phyloP scores from a whole-genome alignment of 2,113 vertebrate species.

The Melanerpes aurifrons region DNA sequence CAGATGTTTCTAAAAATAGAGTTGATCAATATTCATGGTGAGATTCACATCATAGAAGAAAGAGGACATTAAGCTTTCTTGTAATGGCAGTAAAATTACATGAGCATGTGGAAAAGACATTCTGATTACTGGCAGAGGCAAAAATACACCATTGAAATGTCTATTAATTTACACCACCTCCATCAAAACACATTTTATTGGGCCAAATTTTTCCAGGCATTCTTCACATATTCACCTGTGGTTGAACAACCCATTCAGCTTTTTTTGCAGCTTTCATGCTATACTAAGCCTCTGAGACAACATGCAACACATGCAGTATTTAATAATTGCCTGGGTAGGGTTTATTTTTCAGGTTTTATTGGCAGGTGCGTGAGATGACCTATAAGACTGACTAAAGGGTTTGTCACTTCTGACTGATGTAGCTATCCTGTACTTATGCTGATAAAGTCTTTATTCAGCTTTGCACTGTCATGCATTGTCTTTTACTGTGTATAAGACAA shows the following conservation, averaged over 20 bases:
- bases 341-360: neutral
- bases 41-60: neutral
- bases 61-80: neutral
- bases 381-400: neutral
- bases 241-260: neutral
- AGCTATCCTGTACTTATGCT: neutral
- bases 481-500: neutral
- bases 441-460: slow-evolving; percentile 7
- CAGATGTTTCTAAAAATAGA: neutral
- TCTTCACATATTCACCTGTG: neutral
- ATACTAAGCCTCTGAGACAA: neutral
- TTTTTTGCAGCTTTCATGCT: neutral
- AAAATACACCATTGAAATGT: neutral
- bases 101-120: neutral
- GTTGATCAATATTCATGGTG: neutral
- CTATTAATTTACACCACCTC: neutral
- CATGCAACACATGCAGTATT: neutral
- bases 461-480: neutral
- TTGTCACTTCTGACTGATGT: slow-evolving; percentile 24
- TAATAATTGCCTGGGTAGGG: neutral
- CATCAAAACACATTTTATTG: neutral
- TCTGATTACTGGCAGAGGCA: neutral
- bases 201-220: neutral
- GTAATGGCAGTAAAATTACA: neutral
- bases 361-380: neutral